phyloP scores from a whole-genome alignment of 2,888 invertebrate species.

The Caenorhabditis wallacei region DNA sequence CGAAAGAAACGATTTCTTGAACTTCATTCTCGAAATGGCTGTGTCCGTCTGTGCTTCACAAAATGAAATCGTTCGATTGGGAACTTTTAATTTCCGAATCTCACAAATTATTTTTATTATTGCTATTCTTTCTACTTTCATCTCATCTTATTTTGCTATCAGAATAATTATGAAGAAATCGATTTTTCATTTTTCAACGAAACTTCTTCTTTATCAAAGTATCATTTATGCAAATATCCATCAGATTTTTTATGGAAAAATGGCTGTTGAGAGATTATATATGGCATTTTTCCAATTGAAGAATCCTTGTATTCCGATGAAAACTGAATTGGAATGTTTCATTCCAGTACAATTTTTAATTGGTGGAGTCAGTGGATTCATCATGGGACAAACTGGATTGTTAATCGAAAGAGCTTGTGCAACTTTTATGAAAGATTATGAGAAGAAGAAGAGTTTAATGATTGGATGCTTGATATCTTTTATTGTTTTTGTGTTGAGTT shows the following conservation, averaged over 20 bases:
- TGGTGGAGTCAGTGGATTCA: slow-evolving; percentile 38
- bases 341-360: background rate
- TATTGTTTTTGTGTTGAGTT: background rate
- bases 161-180: slow-evolving; percentile 26
- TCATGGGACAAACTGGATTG: slow-evolving; percentile 40
- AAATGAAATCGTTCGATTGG: background rate
- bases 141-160: slow-evolving; percentile 11
- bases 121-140: slow-evolving; percentile 1
- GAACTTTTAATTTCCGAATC: background rate
- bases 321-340: slow-evolving; percentile 21
- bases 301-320: slow-evolving; percentile 19
- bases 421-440: slow-evolving; percentile 26
- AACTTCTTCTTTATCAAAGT: slow-evolving; percentile 28
- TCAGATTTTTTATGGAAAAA: slow-evolving; percentile 22
- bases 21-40: no score
- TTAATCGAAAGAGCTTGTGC: slow-evolving; percentile 38
- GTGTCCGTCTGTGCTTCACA: slow-evolving; percentile 8
- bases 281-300: slow-evolving; percentile 10
- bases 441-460: background rate
- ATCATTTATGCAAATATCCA: slow-evolving; percentile 42
- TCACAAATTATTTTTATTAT: slow-evolving; percentile 21
- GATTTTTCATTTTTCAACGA: slow-evolving; percentile 39
- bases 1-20: background rate
- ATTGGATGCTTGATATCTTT: background rate
- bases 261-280: slow-evolving; percentile 19